phyloP scores from a whole-genome alignment of 2,888 invertebrate genomes.

The Vannuccia rotundouncinata region DNA sequence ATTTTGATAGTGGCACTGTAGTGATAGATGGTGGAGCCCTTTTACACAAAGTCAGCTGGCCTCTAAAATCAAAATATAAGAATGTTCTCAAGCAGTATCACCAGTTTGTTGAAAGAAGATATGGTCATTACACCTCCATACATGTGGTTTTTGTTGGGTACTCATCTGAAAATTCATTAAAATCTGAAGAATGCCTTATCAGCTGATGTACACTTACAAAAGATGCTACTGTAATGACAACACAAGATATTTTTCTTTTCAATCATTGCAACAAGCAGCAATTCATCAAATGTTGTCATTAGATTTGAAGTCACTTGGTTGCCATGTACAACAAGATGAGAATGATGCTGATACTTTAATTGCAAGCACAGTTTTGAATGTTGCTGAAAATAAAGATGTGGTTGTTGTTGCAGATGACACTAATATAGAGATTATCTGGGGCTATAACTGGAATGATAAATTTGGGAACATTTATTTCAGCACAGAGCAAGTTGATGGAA shows the following conservation, averaged over 20 bases:
- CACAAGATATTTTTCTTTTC: neutral
- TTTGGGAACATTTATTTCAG: neutral
- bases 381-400: neutral
- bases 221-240: neutral
- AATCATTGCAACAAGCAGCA: neutral
- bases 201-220: neutral
- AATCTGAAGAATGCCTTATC: neutral
- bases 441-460: neutral
- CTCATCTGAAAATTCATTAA: neutral
- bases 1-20: neutral
- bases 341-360: neutral
- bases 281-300: slow-evolving; percentile 9
- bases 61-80: neutral
- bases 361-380: neutral
- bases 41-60: slow-evolving; percentile 8
- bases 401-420: neutral
- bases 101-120: neutral
- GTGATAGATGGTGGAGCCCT: neutral
- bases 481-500: neutral
- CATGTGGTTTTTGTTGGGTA: neutral
- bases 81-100: neutral
- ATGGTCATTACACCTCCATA: neutral
- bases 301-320: neutral
- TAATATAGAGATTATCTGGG: neutral
- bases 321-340: neutral